Conservation (phyloP, 2,113 vertebrate species). For the Rhinolophus ferrumequinum region DNA sequence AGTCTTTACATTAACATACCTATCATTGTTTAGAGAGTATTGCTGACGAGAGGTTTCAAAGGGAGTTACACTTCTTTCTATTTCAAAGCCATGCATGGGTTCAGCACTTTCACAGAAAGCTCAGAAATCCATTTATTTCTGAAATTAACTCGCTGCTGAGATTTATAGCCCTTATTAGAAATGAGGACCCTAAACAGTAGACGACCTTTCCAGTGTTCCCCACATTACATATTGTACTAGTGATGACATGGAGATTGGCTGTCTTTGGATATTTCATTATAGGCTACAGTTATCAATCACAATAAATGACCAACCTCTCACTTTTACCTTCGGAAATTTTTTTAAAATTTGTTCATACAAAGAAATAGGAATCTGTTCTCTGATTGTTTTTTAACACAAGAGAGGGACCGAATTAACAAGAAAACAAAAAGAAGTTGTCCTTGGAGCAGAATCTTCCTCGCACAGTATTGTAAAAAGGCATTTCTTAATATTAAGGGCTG, state of each 20-base stretch:
- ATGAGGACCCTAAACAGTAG: not conserved
- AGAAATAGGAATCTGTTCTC: not conserved
- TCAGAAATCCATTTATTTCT: not conserved
- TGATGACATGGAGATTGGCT: not conserved
- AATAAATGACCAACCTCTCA: not conserved
- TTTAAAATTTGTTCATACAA: not conserved
- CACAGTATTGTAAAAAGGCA: not conserved
- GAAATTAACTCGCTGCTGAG: not conserved
- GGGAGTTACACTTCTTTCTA: not conserved
- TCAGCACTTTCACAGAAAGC: not conserved
- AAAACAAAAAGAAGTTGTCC: not conserved
- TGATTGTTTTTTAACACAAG: not conserved
- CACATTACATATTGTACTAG: rapidly evolving
- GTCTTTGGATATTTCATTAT: not conserved
- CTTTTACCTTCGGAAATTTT: not conserved
- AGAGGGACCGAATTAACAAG: not conserved
- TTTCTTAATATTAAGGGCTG: not conserved
- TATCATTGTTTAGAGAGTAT: not conserved
- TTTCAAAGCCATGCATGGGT: not conserved
- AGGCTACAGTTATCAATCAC: not conserved
- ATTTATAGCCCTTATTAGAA: not conserved
- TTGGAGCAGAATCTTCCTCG: not conserved
- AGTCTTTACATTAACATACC: not conserved
- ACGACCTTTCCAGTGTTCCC: not conserved
- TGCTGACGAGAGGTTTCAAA: not conserved